Base-by-base conservation (phyloP, 92 coral and sea anemone genomes). In the Porites rus region DNA sequence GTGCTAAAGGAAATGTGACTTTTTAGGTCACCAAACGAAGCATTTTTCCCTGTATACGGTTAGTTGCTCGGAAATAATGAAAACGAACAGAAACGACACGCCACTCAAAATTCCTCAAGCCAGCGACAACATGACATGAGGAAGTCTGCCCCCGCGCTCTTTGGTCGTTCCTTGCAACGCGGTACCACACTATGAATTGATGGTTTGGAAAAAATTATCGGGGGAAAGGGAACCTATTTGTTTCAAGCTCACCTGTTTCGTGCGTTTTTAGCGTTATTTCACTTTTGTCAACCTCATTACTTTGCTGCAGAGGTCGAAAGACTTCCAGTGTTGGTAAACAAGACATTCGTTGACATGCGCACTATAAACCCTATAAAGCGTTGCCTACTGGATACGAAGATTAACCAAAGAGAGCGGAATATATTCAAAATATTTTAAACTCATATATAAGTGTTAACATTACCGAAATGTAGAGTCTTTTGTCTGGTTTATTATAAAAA, bases 311-410 rank as follows among this genome's bases (percentile, higher is more conserved):
- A 53, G 12, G 31, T 8, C 17, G 50, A 51, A 73, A 16, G 20
- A 52, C 63, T 54, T 74, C 31, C 43, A 52, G 62, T n/a, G 64
- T 17, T 31, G 13, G 59, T 62, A 62, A 77, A 77, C 81, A 60
- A 43, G 70, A 62, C 12, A 60, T 60, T 77, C 54, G 56, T 77
- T 62, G 81, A 77, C 81, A 77, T 77, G 70, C 81, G 81, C 81
- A 62, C 7, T 61, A 17, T 8, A 56, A 56, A 56, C 81, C 43
- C 7, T 61, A 17, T 8, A 56, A 56, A 56, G 61, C 14, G 3
- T 54, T 10, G 11, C 12, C 6, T 72, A 17, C 50, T 18, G 16
- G 11, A 3, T 46, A 5, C 18, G 5, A n/a, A 6, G 52, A 38
- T 71, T 13, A 38, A 28, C 19, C 51, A 28, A 66, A 20, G 60